Base-by-base conservation (phyloP, 2,797 vertebrate genomes). In the Pachyuromys duprasi region DNA sequence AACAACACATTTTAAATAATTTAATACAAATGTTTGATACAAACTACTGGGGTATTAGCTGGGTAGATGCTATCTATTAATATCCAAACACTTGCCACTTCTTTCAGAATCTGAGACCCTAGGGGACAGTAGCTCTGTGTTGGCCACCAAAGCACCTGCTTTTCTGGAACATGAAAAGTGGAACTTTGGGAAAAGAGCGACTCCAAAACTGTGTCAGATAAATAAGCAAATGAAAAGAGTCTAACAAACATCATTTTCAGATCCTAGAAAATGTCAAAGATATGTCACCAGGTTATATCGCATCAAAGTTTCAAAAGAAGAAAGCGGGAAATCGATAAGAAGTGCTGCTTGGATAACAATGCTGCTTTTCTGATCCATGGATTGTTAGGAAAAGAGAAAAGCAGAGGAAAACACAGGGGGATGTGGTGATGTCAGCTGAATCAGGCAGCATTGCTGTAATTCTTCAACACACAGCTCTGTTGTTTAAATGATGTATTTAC, bases 321-420 rank as follows among this genome's bases (percentile, higher is more conserved):
- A 74, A 91, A 91, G 11, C 86, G 78, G 89, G 74, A 49, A 65
- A 60, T 90, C 36, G 36, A 39, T n/a, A 75, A 79, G 33, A 87
- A 87, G 33, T 60, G 22, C 53, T 49, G 28, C 31, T 14, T 78
- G 5, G 15, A 89, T 15, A 80, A 45, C 18, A 18, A 84, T 36
- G 24, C 84, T 82, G 22, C 4, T 96, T 36, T 55, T 45, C 62
- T 65, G 81, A 92, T 33, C 13, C 70, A 42, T 42, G 60, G 63
- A 62, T 93, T 76, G 31, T 75, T 15, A 65, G 36, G 45, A 63
- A 74, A 90, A 53, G 20, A 26, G 31, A 17, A n/a, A 83, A 76
- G 74, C 55, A 28, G 11, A 49, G 49, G 49, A 49, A 49, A 49
- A 49, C 49, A 49, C 49, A 75, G 11, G 17, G 31, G 6, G 45